Conservation (phyloP, 2,113 vertebrate species). For the Pseudorhombus dupliciocellatus region DNA sequence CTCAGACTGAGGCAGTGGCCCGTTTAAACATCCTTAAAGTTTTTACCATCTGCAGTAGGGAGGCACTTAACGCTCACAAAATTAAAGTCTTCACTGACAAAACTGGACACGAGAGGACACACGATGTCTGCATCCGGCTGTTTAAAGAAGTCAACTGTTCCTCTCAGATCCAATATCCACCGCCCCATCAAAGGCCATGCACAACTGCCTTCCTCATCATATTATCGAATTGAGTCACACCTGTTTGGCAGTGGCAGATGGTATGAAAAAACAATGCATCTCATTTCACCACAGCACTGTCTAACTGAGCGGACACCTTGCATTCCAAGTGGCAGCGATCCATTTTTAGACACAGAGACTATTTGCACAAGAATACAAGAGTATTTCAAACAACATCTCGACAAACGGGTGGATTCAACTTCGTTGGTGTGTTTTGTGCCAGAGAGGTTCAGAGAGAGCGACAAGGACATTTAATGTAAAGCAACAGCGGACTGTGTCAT, state of each 20-base stretch:
- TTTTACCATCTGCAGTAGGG: too few relatives aligned
- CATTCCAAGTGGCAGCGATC: slow-evolving; percentile 60
- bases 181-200: slow-evolving; percentile 46
- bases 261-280: slow-evolving; percentile 67
- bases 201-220: slow-evolving; percentile 49
- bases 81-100: not conserved
- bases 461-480: not conserved
- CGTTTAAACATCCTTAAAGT: too few relatives aligned
- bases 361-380: slow-evolving; percentile 22
- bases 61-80: too few relatives aligned
- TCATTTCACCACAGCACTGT: slow-evolving; percentile 60
- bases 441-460: not conserved
- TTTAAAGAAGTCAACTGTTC: slow-evolving; percentile 19
- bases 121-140: not conserved
- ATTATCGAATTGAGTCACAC: slow-evolving; percentile 69
- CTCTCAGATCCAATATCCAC: slow-evolving; percentile 25
- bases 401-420: slow-evolving; percentile 41
- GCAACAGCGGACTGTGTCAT: slow-evolving; percentile 16
- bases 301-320: slow-evolving; percentile 53
- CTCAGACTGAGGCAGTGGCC: too few relatives aligned
- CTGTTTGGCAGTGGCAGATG: slow-evolving; percentile 71
- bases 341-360: slow-evolving; percentile 54
- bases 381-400: slow-evolving; percentile 26
- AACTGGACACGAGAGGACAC: not conserved
- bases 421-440: slow-evolving; percentile 12